A percentile compares a stretch with the other conserved stretches of the same genome.
Conservation (phyloP, 2,888 invertebrate species). For the Diploptera punctata region DNA sequence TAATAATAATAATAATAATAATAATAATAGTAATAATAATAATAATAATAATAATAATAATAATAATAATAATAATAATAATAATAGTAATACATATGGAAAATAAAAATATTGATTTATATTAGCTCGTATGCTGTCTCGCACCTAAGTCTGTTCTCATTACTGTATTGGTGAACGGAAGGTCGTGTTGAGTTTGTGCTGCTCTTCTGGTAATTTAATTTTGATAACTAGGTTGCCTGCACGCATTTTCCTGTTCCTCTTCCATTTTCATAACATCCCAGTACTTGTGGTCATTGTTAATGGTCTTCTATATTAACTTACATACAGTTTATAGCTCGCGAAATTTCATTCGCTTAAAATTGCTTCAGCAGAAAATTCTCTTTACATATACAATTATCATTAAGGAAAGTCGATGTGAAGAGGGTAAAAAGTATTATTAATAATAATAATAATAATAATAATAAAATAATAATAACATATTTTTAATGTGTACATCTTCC, state of each 20-base stretch:
- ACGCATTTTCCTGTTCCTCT: no score
- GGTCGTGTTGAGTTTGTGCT: not conserved
- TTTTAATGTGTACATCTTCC: no score
- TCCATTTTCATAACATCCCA: no score
- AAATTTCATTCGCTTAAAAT: not conserved
- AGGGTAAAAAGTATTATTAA: not conserved
- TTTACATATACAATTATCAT: not conserved
- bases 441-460: not conserved
- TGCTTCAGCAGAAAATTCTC: not conserved
- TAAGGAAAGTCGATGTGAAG: not conserved
- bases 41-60: no score
- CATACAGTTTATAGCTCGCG: not conserved
- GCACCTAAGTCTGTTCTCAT: no score
- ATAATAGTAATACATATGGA: no score
- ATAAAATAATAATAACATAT: not conserved
- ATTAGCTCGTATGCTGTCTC: no score
- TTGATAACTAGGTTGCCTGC: not conserved
- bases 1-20: no score
- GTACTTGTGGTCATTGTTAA: not conserved
- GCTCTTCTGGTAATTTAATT: not conserved
- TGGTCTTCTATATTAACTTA: not conserved
- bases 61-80: no score
- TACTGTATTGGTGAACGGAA: not conserved
- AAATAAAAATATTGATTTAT: no score
- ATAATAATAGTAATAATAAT: no score